Evolutionary conservation across 1,140 invertebrate genomes (phyloP).

Genomic region (Galleria mellonella): DNA sequence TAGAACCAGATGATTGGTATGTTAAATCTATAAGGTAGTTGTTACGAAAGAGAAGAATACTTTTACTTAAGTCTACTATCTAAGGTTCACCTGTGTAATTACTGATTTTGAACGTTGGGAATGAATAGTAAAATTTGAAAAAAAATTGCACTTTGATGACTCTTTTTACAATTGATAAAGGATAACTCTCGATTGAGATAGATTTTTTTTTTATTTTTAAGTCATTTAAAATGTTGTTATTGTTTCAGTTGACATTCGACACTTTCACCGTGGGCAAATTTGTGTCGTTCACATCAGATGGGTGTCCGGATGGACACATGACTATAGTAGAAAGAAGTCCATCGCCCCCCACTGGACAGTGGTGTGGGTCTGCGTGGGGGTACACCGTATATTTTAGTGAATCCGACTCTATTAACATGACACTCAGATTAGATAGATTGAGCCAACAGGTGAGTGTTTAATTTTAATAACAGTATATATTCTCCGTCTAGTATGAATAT

Average conservation of each 20-base stretch:
- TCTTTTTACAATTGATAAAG: too few species aligned
- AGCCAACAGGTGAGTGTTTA: conserved; percentile 79
- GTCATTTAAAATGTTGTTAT: conserved; percentile 4
- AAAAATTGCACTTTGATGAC: too few species aligned
- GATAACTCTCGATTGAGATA: too few species aligned
- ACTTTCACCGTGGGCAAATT: conserved; percentile 85
- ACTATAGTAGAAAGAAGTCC: conserved; percentile 83
- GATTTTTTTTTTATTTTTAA: too few species aligned
- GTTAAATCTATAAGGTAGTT: too few species aligned
- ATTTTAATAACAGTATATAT: not conserved
- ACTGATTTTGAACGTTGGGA: too few species aligned
- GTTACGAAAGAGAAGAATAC: too few species aligned
- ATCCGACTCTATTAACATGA: conserved; percentile 84
- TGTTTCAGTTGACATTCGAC: conserved; percentile 81
- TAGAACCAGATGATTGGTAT: too few species aligned
- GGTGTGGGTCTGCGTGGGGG: conserved; percentile 89
- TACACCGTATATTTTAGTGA: conserved; percentile 91
- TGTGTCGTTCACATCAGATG: conserved; percentile 83
- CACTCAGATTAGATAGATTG: conserved; percentile 80
- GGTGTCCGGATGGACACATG: conserved; percentile 88
- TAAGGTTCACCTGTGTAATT: too few species aligned
- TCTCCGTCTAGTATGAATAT: not conserved
- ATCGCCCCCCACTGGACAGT: conserved; percentile 84
- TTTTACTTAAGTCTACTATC: too few species aligned
- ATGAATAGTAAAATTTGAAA: too few species aligned